phyloP scores from a whole-genome alignment of 2,888 invertebrate species.

The Parascotia fuliginaria region DNA sequence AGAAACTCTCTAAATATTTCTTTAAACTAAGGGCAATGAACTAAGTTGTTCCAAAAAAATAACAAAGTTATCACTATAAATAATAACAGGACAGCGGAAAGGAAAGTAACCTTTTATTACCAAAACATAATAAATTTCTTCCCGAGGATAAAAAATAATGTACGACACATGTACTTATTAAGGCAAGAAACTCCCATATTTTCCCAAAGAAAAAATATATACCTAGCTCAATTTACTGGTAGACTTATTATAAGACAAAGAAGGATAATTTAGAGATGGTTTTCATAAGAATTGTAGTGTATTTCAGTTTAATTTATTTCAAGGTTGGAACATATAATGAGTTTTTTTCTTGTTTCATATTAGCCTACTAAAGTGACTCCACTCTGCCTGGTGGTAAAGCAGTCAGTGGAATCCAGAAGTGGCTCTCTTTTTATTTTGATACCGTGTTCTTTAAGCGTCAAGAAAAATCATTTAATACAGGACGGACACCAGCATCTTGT shows the following conservation, averaged over 20 bases:
- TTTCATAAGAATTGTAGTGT: neutral
- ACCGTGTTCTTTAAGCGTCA: too few species aligned
- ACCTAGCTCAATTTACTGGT: constrained; percentile 34
- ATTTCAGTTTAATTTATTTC: too few species aligned
- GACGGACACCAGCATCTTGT: too few species aligned
- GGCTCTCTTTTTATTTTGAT: too few species aligned
- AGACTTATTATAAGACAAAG: constrained; percentile 16
- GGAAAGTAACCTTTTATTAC: constrained; percentile 12
- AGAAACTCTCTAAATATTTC: neutral
- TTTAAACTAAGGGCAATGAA: neutral
- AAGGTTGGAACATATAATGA: too few species aligned
- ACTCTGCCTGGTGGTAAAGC: too few species aligned
- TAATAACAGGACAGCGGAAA: neutral
- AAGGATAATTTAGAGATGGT: constrained; percentile 8
- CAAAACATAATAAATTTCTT: constrained; percentile 28
- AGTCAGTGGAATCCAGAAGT: too few species aligned
- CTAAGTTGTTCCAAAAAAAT: neutral
- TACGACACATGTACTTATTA: constrained; percentile 24
- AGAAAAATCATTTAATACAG: too few species aligned
- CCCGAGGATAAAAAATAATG: constrained; percentile 28
- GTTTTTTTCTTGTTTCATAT: too few species aligned
- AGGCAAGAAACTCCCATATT: constrained; percentile 13
- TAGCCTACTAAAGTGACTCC: too few species aligned
- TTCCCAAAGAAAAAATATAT: constrained; percentile 1
- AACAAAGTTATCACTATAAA: neutral